Base-by-base conservation (phyloP, 64 coral and sea anemone genomes). In the Pocillopora damicornis region DNA sequence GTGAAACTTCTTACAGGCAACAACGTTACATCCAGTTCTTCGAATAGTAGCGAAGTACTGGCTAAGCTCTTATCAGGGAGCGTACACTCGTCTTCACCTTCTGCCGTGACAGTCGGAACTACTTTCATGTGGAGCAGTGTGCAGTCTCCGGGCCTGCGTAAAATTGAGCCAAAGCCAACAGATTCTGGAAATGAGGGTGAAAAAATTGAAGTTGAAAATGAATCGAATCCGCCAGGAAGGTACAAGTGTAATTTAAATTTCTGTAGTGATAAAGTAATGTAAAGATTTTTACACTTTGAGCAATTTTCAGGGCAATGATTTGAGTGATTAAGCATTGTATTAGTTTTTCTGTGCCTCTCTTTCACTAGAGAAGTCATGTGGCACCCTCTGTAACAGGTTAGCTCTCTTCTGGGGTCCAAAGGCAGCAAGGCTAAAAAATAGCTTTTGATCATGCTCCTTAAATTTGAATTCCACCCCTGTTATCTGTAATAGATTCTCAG, bases 81-180 rank as follows among this genome's bases (percentile, higher is more conserved):
- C 42, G 42, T 51, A 51, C 42, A 51, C 5, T 74, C 63, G 1
- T 66, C 68, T 34, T 20, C 72, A 60, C 82, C 85, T 42, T 61
- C 81, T 14, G 18, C 84, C 15, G 72, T 64, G 14, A 35, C 72
- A 45, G 35, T 85, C 36, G 79, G 37, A 59, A 73, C 86, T 65
- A 74, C 79, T 25, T 72, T 89, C 11, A 71, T 96, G 13, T 81
- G 84, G 59, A 63, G 78, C 42, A 83, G 64, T 67, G 75, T 84
- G n/a, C 91, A 89, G 11, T 23, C 81, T 15, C 91, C 76, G 58
- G 91, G 91, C 5, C 87, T 96, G 66, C 86, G 94, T 20, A 96
- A 96, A 79, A 96, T 96, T 60, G 94, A 96, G 74, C 94, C 94
- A 16, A 96, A 92, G 58, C 94, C 94, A 18, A 68, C 61, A 75